Evolutionary conservation across 2,888 invertebrate genomes (phyloP).

Genomic region (Iphiclides podalirius): DNA sequence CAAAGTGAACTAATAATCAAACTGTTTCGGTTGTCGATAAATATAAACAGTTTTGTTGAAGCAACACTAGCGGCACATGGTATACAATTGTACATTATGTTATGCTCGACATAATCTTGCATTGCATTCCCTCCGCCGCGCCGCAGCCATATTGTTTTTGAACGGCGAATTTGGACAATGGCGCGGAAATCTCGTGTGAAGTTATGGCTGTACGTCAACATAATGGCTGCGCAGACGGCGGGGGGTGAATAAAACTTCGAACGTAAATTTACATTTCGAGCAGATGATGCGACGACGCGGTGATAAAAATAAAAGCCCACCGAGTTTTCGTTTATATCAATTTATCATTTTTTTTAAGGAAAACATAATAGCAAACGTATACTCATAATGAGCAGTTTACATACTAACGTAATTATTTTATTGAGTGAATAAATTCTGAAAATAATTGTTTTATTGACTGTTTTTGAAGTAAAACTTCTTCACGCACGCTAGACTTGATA

Average conservation of each 20-base stretch:
- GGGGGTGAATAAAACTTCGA: slow-evolving; percentile 1
- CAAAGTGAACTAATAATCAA: too few relatives aligned
- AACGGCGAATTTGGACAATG: slow-evolving; percentile 65
- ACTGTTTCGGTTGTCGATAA: too few relatives aligned
- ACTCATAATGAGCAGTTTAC: too few relatives aligned
- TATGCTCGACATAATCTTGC: slow-evolving; percentile 19
- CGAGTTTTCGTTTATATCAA: neutral
- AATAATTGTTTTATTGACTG: too few relatives aligned
- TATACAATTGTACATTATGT: too few relatives aligned
- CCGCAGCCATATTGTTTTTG: slow-evolving; percentile 61
- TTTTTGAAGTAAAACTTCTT: too few relatives aligned
- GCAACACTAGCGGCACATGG: too few relatives aligned
- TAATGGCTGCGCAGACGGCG: slow-evolving; percentile 3
- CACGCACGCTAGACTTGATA: too few relatives aligned
- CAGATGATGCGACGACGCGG: neutral
- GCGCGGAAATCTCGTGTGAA: slow-evolving; percentile 41
- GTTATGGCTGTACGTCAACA: slow-evolving; percentile 27
- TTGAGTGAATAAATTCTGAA: too few relatives aligned
- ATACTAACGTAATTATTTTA: too few relatives aligned
- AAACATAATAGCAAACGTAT: too few relatives aligned
- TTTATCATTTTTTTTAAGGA: neutral
- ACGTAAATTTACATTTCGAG: neutral
- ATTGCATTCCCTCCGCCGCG: neutral
- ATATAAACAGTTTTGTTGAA: too few relatives aligned
- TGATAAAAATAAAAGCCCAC: neutral